Conservation (phyloP, 2,888 invertebrate genomes). For the Oxycera nigricornis region DNA sequence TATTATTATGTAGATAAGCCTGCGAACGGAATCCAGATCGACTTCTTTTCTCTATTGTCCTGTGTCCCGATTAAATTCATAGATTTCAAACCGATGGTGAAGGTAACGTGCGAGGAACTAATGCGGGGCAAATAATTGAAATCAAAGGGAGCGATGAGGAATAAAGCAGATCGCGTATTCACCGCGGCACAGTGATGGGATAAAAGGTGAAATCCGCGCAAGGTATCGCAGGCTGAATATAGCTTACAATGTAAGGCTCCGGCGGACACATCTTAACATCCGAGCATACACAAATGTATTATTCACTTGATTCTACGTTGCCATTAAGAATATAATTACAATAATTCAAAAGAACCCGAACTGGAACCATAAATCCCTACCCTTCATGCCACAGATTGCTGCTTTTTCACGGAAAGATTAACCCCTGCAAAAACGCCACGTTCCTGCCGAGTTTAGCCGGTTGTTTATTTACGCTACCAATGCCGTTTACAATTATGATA, state of each 20-base stretch:
- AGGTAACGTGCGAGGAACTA: not conserved
- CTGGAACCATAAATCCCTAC: slow-evolving; percentile 38
- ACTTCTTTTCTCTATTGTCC: slow-evolving; percentile 27
- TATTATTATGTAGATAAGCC: slow-evolving; percentile 41
- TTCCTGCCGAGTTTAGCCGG: not conserved
- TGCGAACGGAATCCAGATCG: slow-evolving; percentile 38
- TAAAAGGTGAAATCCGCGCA: not conserved
- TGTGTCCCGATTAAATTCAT: slow-evolving; percentile 32
- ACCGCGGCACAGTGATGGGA: slow-evolving; percentile 1
- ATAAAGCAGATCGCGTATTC: not conserved
- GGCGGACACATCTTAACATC: no score
- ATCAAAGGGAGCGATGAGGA: not conserved
- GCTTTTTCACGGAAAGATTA: not conserved
- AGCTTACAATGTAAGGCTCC: not conserved
- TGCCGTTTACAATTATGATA: slow-evolving; percentile 4
- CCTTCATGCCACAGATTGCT: not conserved
- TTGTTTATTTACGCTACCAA: not conserved
- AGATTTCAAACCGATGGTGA: slow-evolving; percentile 5
- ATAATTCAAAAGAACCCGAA: slow-evolving; percentile 31
- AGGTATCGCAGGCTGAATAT: not conserved
- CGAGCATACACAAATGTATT: slow-evolving; percentile 30
- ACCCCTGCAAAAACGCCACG: not conserved
- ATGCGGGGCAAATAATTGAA: not conserved
- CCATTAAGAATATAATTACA: slow-evolving; percentile 39
- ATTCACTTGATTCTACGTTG: not conserved